Base-by-base conservation (phyloP, 2,797 vertebrate species). In the Alca torda region DNA sequence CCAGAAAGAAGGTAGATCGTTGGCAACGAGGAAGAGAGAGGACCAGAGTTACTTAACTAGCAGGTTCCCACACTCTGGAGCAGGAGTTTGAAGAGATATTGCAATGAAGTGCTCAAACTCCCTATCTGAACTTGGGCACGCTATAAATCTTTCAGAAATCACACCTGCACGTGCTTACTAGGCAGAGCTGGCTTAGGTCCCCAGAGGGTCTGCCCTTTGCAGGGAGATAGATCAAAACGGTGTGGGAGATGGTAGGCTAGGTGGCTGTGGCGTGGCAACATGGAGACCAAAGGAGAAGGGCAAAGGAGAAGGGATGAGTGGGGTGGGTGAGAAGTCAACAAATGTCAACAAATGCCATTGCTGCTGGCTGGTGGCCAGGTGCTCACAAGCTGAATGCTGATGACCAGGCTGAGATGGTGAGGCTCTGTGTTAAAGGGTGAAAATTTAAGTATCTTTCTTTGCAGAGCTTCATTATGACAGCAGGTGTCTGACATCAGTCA, bases 221-320 rank as follows among this genome's bases (percentile, higher is more conserved):
- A 45, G 30, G 25, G 26, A 70, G 28, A 39, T 23, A 61, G 74
- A 59, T 53, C 63, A 53, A 51, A 87, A 72, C 0, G 2, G 19
- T 41, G n/a, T 43, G 17, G 54, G 45, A 77, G 14, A 16, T 45
- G 1, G 3, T 59, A 87, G 37, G 28, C 3, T 53, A 10, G 17
- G 16, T 75, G 37, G 6, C 30, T 79, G 77, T 2, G 11, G 17
- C 33, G 16, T 43, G n/a, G 76, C 30, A 70, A 43, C 21, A 13
- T 0, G 1, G 20, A 51, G 17, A 39, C 37, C 3, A 12, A 23
- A 0, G 0, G 33, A 65, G 59, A 61, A 79, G 31, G 2, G 7
- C 23, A 37, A 60, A 74, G 33, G 35, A 60, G 57, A 61, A 82
- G 25, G 30, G 37, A 65, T 1, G 9, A 75, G 24, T 25, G 3